Evolutionary conservation across 2,113 vertebrate genomes (phyloP).

Genomic region (Eulemur rufifrons): DNA sequence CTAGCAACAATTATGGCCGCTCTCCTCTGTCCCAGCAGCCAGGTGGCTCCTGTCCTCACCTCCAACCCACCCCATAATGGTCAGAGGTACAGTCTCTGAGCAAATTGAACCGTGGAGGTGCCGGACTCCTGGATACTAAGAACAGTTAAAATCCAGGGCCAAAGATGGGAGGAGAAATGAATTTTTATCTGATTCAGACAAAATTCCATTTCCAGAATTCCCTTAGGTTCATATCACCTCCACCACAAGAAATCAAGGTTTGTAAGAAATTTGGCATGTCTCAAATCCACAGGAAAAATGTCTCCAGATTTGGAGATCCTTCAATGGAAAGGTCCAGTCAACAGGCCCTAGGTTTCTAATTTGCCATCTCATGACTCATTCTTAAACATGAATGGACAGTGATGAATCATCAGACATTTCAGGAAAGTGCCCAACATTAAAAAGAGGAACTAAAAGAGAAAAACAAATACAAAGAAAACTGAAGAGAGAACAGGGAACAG

Average conservation of each 20-base stretch:
- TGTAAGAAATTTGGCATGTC: not conserved
- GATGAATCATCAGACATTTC: constrained; percentile 42
- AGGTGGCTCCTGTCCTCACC: not conserved
- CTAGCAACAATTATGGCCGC: not conserved
- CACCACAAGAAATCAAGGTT: not conserved
- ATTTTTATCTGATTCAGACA: not conserved
- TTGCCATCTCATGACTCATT: not conserved
- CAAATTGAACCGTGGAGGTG: not conserved
- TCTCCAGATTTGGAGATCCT: not conserved
- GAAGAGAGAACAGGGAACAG: not conserved
- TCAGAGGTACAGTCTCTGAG: not conserved
- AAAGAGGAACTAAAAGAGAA: constrained; percentile 23
- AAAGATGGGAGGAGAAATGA: not conserved
- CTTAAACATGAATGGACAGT: not conserved
- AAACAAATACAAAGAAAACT: not conserved
- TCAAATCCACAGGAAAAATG: not conserved
- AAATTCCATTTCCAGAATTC: not conserved
- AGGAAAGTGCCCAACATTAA: not conserved
- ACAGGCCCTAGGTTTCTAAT: not conserved
- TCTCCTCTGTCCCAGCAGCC: not conserved
- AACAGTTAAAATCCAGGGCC: not conserved
- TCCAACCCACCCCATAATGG: not conserved
- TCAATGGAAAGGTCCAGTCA: not conserved
- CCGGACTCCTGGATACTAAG: not conserved
- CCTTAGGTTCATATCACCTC: not conserved